These are phyloP conservation scores for Drosophila paramelanica DNA, from an alignment of 2,888 invertebrate species.

Conservation along the genomic window DNA sequence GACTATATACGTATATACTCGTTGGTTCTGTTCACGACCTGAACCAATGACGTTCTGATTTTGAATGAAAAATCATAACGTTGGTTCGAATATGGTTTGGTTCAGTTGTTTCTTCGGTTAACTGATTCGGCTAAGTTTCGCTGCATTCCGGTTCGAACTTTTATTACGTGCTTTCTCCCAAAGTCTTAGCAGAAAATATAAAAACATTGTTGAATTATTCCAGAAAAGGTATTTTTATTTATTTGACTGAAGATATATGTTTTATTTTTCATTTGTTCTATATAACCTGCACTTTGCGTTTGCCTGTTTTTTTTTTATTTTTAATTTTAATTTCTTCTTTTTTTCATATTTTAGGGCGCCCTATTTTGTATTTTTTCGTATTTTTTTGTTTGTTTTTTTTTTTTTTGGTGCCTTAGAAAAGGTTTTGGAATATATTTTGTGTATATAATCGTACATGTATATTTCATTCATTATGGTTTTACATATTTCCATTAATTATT, in stretches of 20 bases:
- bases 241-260: slow-evolving; percentile 80
- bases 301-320: slow-evolving; percentile 35
- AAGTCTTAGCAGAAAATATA: neutral
- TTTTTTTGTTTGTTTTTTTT: slow-evolving; percentile 27
- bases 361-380: slow-evolving; percentile 7
- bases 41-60: too few relatives aligned
- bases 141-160: neutral
- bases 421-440: slow-evolving; percentile 66
- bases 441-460: slow-evolving; percentile 70
- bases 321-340: slow-evolving; percentile 23
- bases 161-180: neutral
- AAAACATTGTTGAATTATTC: slow-evolving; percentile 70
- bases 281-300: slow-evolving; percentile 63
- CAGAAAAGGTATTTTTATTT: slow-evolving; percentile 83
- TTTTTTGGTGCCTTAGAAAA: slow-evolving; percentile 55
- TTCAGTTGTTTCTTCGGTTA: too few relatives aligned
- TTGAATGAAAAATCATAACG: too few relatives aligned
- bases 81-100: too few relatives aligned
- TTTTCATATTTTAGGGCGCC: slow-evolving; percentile 25
- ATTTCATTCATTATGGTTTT: slow-evolving; percentile 67
- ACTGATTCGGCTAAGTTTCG: too few relatives aligned
- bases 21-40: too few relatives aligned
- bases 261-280: slow-evolving; percentile 62
- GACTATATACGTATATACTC: too few relatives aligned
- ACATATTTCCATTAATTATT: slow-evolving; percentile 67